Base-by-base conservation (phyloP, 1,140 invertebrate genomes). In the Bombus sylvicola region DNA sequence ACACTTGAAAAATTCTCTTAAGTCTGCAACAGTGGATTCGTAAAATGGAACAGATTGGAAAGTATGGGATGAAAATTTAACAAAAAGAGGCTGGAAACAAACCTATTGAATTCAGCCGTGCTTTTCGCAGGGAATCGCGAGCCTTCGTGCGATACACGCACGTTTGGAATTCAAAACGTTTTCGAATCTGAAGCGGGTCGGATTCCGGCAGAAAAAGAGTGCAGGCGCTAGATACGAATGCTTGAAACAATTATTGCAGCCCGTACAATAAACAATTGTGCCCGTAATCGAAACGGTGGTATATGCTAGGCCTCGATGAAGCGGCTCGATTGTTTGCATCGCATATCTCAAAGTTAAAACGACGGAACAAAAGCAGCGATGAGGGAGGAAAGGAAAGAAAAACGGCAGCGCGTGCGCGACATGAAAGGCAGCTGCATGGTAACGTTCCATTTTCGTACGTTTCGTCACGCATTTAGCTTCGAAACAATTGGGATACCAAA, bases 241-340 rank as follows among this genome's bases (percentile, higher is more conserved):
- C 85, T 82, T 68, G 74, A 89, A 89, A 86, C 88, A 83, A 89
- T 89, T 88, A 89, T 53, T 79, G 62, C 57, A 12, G 18, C 77
- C 37, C 1, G 75, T 43, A 89, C 79, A 75, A 80, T 72, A 87
- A 88, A 86, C 79, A 73, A 89, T 89, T 80, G 83, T 74, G 39
- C 64, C 72, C 53, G 73, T 86, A 89, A 80, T 89, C 84, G 84
- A 89, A 89, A 73, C 86, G 71, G 25, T 53, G 87, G 79, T 89
- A 86, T 73, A 66, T 47, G 79, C 83, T 47, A 37, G 81, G 34
- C 47, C 37, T 31, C 43, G 62, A 43, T 39, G 43, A 62, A 83
- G 18, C 84, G 28, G 6, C 28, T 18, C 62, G 41, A 77, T 83
- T 68, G 81, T 83, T 83, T 28, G 15, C 2, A 22, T 8, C 18